Percentiles rank a stretch among this genome's conserved stretches.
These are phyloP conservation scores for Ovis aries DNA, from an alignment of 2,113 vertebrate genomes.

Conservation along the genomic window ARS-UI_Ramb_v3.0 NC_056066.1:48855001-48855500, in stretches of 20 bases:
- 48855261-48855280: not conserved
- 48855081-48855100: slow-evolving; percentile 68
- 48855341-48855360: slow-evolving; percentile 14
- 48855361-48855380: slow-evolving; percentile 9
- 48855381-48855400: slow-evolving; percentile 48
- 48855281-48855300: not conserved
- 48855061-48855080: slow-evolving; percentile 61
- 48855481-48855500: slow-evolving; percentile 45
- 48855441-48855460: slow-evolving; percentile 51
- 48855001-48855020: slow-evolving; percentile 60
- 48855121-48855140: slow-evolving; percentile 61
- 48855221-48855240: slow-evolving; percentile 14
- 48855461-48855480: slow-evolving; percentile 6
- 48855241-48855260: not conserved
- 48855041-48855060: slow-evolving; percentile 61
- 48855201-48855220: slow-evolving; percentile 38
- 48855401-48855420: slow-evolving; percentile 40
- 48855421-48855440: slow-evolving; percentile 36
- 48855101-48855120: slow-evolving; percentile 72
- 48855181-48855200: slow-evolving; percentile 60
- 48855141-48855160: slow-evolving; percentile 54
- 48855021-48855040: slow-evolving; percentile 52
- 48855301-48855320: slow-evolving; percentile 38
- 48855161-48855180: slow-evolving; percentile 62
- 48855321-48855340: slow-evolving; percentile 33